Percentiles rank a stretch among this genome's conserved stretches.
phyloP scores from a whole-genome alignment of 1,140 invertebrate genomes.

The Drosophila neocordata region DNA sequence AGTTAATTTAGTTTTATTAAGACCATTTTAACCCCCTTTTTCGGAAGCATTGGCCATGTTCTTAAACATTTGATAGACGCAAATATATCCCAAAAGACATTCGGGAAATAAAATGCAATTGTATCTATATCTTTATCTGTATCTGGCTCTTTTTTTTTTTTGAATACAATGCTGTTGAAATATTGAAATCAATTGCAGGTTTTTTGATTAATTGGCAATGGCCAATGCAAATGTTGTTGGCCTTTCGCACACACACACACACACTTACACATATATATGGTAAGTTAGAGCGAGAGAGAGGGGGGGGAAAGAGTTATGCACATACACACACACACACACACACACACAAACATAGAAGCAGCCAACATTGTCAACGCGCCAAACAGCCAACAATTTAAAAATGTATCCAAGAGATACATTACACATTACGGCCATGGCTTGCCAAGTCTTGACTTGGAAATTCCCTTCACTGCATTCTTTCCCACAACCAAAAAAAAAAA shows the following conservation, averaged over 20 bases:
- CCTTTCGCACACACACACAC: slow-evolving; percentile 50
- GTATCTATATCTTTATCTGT: slow-evolving; percentile 1
- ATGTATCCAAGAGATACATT: slow-evolving; percentile 78
- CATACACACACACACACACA: slow-evolving; percentile 18
- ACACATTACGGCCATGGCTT: slow-evolving; percentile 71
- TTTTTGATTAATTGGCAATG: slow-evolving; percentile 72
- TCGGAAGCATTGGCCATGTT: background rate
- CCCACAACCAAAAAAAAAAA: slow-evolving; percentile 60
- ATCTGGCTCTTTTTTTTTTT: slow-evolving; percentile 31
- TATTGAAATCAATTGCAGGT: slow-evolving; percentile 70
- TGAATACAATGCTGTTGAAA: slow-evolving; percentile 61
- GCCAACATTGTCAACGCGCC: slow-evolving; percentile 63
- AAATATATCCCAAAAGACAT: slow-evolving; percentile 4
- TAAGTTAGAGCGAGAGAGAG: background rate
- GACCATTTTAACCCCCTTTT: background rate
- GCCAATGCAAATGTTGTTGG: slow-evolving; percentile 71
- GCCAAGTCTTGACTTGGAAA: slow-evolving; percentile 75
- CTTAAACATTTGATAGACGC: background rate
- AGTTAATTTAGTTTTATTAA: too few species aligned
- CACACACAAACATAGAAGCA: slow-evolving; percentile 10
- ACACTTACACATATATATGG: background rate
- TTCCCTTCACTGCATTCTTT: slow-evolving; percentile 79
- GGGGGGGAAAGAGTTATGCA: slow-evolving; percentile 13
- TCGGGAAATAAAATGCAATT: slow-evolving; percentile 7
- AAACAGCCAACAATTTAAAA: slow-evolving; percentile 74